A percentile compares a stretch with the other conserved stretches of the same genome.
Evolutionary conservation across 2,888 invertebrate genomes (phyloP).

Genomic region (Sesia apiformis): DNA sequence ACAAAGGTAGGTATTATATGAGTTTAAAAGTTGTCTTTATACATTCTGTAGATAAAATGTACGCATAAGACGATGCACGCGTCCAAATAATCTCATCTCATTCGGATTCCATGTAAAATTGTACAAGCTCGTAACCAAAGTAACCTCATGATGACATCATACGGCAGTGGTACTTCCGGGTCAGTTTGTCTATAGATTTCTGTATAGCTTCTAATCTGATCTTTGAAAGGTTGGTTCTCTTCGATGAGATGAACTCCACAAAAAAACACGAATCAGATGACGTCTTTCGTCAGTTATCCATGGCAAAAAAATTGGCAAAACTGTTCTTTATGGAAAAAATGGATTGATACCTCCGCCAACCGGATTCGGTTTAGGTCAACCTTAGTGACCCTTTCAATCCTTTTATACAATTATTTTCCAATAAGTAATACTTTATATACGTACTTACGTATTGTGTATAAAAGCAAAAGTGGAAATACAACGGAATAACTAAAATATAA

Average conservation of each 20-base stretch:
- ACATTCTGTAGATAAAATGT: too few relatives aligned
- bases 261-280: constrained; percentile 4
- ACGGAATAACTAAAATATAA: constrained; percentile 21
- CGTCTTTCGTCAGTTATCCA: constrained; percentile 4
- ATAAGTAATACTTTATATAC: neutral
- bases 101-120: too few relatives aligned
- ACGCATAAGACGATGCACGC: too few relatives aligned
- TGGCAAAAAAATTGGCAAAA: constrained; percentile 1
- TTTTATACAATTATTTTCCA: too few relatives aligned
- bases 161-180: constrained; percentile 5
- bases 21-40: too few relatives aligned
- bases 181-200: constrained; percentile 3
- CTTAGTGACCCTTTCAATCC: neutral
- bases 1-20: too few relatives aligned
- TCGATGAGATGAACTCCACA: neutral
- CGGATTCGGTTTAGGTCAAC: neutral
- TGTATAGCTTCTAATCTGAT: neutral
- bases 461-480: constrained; percentile 27
- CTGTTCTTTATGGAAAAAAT: constrained; percentile 2
- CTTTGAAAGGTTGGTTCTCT: constrained; percentile 2
- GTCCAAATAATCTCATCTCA: too few relatives aligned
- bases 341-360: too few relatives aligned
- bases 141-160: constrained; percentile 8
- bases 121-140: neutral
- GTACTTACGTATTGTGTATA: constrained; percentile 5